Base-by-base conservation (phyloP, 2,113 vertebrate genomes). In the Capreolus pygargus region DNA sequence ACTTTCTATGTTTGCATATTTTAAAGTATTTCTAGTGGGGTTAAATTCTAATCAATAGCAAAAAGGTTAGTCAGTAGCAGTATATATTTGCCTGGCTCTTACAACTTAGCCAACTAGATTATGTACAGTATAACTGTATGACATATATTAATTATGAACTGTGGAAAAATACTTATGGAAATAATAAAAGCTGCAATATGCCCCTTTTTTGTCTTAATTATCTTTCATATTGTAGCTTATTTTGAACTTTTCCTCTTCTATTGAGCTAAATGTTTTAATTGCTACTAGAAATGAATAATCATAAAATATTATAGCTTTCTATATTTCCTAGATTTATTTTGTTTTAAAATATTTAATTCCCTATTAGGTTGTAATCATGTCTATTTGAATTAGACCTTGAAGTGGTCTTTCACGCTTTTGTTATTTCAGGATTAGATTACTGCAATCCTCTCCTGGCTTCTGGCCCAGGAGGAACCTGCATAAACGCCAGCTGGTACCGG, bases 321-420 rank as follows among this genome's bases (percentile, higher is more conserved):
- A 4, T 58, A 85, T 33, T 92, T 79, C 83, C 60, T 82, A 15
- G 16, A 57, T 52, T 76, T 84, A 76, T 50, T 87, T 91, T 64
- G 7, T 92, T 85, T 95, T 43, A 61, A 45, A 92, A 11, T 54
- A 91, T 39, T 13, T 3, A 36, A 87, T 96, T 57, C 52, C 19
- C 39, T 91, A 52, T 87, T 85, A 61, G 19, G 36, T 91, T 95
- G 10, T 83, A 91, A 39, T 86, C 76, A 92, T 6, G 1, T 86
- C n/a, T 97, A 90, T 98, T 97, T 97, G 67, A 98, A 82, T 93
- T 82, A 98, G 97, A 98, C 76, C 93, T 98, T 98, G 96, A 98
- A 98, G 97, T 93, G 78, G 52, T 96, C 97, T 97, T 97, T 98
- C 78, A 98, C 0, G 1, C 39, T 98, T 99, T 98, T 98, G 70